Conservation (phyloP, 2,888 invertebrate species). For the Tridacna gigas region DNA sequence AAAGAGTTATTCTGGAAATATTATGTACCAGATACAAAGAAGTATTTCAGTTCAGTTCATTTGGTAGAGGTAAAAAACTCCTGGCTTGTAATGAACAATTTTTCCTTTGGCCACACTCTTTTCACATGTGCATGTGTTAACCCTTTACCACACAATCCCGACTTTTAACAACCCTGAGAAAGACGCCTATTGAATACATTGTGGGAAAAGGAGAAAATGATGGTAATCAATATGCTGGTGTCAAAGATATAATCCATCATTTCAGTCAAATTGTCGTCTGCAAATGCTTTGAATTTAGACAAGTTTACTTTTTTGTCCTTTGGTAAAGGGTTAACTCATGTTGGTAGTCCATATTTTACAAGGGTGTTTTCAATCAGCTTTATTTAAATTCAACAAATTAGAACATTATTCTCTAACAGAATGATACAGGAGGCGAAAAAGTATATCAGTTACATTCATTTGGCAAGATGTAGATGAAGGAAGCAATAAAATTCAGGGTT, state of each 20-base stretch:
- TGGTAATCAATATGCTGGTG: too few species aligned
- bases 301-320: too few species aligned
- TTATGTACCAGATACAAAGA: background rate
- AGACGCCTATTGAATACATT: background rate
- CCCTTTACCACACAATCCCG: background rate
- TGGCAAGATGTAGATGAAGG: background rate
- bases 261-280: too few species aligned
- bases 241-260: too few species aligned
- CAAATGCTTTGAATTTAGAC: too few species aligned
- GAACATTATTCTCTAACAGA: too few species aligned
- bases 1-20: background rate
- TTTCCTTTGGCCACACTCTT: background rate
- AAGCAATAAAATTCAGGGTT: background rate
- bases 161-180: background rate
- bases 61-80: background rate
- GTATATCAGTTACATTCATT: background rate
- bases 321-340: background rate
- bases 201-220: constrained; percentile 3
- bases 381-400: too few species aligned
- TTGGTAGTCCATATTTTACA: too few species aligned
- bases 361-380: too few species aligned
- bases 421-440: background rate
- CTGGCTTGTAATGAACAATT: background rate
- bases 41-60: background rate
- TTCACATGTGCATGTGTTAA: background rate